These are phyloP conservation scores for Catostylus mosaicus DNA, from an alignment of 30 jellyfish, hydroid and myxozoan species.

Conservation along the genomic window DNA sequence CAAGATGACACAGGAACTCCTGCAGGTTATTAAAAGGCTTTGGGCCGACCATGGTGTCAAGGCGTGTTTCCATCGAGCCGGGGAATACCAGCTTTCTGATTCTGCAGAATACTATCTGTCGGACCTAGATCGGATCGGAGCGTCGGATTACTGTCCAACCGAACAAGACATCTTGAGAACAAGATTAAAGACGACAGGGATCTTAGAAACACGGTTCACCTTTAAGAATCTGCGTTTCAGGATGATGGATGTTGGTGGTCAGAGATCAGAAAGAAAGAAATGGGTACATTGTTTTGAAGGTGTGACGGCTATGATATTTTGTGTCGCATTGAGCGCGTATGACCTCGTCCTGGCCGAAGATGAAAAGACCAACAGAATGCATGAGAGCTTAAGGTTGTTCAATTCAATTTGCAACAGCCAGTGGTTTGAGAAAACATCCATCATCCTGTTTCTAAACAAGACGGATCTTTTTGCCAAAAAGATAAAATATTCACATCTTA, in stretches of 20 bases:
- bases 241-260: slow-evolving; percentile 82
- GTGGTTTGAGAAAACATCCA: slow-evolving; percentile 36
- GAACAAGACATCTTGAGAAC: slow-evolving; percentile 59
- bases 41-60: slow-evolving; percentile 39
- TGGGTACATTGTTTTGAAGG: slow-evolving; percentile 72
- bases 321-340: slow-evolving; percentile 29
- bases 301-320: slow-evolving; percentile 54
- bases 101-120: slow-evolving; percentile 31
- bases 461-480: slow-evolving; percentile 41
- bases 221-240: slow-evolving; percentile 18
- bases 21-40: slow-evolving; percentile 1
- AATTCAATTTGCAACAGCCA: slow-evolving; percentile 16
- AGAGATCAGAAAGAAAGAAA: slow-evolving; percentile 67
- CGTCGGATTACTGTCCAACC: slow-evolving; percentile 42
- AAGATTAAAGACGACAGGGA: slow-evolving; percentile 52
- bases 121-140: slow-evolving; percentile 15
- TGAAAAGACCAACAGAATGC: slow-evolving; percentile 24
- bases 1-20: neutral
- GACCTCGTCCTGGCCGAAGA: slow-evolving; percentile 33
- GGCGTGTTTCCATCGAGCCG: slow-evolving; percentile 16
- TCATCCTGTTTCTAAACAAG: slow-evolving; percentile 50
- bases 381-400: slow-evolving; percentile 35
- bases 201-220: slow-evolving; percentile 29
- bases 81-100: neutral
- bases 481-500: slow-evolving; percentile 19